These are phyloP conservation scores for Scotopteryx bipunctaria DNA, from an alignment of 2,888 invertebrate genomes.

Conservation along the genomic window DNA sequence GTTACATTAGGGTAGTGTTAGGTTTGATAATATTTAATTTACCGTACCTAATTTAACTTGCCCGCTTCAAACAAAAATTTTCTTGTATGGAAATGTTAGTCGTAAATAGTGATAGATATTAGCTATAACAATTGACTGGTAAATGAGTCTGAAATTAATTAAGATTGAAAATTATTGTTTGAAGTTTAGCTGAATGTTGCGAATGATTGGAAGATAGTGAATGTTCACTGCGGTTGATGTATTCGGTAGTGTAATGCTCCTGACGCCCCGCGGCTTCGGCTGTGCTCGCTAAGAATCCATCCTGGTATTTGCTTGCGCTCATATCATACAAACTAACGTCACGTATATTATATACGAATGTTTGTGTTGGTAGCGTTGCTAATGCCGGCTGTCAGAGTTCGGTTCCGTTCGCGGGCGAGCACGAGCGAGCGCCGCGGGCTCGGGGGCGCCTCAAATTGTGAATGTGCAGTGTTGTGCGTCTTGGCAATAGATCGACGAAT, in stretches of 20 bases:
- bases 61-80: constrained; percentile 68
- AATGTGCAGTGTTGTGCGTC: constrained; percentile 64
- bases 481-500: constrained; percentile 58
- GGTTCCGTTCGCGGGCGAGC: no score
- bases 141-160: constrained; percentile 70
- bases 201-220: constrained; percentile 26
- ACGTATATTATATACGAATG: no score
- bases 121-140: constrained; percentile 59
- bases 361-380: no score
- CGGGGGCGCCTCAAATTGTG: constrained; percentile 40
- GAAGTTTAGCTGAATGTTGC: constrained; percentile 49
- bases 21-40: constrained; percentile 50
- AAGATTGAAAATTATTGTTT: constrained; percentile 70
- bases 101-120: constrained; percentile 64
- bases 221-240: constrained; percentile 16
- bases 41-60: constrained; percentile 47
- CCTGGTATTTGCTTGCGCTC: constrained; percentile 2
- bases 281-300: constrained; percentile 3
- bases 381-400: background rate
- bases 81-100: constrained; percentile 53
- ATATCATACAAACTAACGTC: no score
- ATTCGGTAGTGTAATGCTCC: constrained; percentile 22
- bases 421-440: constrained; percentile 33
- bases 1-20: constrained; percentile 56
- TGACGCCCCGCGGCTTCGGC: background rate